phyloP scores from a whole-genome alignment of 2,797 vertebrate genomes.

The Meriones psammophilus region DNA sequence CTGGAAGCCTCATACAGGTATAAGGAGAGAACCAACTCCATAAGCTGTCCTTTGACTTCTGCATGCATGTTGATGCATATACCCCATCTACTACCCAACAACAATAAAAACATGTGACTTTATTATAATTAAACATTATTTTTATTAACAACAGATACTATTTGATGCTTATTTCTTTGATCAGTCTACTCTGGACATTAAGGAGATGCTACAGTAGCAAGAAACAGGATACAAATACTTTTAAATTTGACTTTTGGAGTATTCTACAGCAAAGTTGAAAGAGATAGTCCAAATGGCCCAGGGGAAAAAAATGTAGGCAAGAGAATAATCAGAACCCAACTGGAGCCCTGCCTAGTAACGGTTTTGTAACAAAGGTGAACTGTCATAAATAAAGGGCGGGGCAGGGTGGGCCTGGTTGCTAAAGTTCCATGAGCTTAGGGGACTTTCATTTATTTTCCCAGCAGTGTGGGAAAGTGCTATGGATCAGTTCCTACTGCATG shows the following conservation, averaged over 20 bases:
- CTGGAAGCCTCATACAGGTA: neutral
- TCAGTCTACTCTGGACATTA: neutral
- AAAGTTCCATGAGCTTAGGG: neutral
- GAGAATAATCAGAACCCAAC: neutral
- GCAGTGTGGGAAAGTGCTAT: neutral
- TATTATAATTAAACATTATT: neutral
- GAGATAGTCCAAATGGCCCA: neutral
- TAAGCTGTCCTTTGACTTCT: neutral
- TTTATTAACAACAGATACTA: neutral
- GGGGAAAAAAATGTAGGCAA: neutral
- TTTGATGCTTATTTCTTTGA: neutral
- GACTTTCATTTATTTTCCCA: neutral
- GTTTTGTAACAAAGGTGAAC: neutral
- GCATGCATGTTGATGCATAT: neutral
- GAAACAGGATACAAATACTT: neutral
- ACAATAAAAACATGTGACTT: neutral
- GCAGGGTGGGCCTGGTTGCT: neutral
- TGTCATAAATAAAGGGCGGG: slow-evolving; percentile 1
- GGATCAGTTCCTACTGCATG: neutral
- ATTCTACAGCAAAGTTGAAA: neutral
- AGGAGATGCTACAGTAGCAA: neutral
- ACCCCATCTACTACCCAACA: neutral
- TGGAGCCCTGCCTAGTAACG: neutral
- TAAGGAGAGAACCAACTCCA: neutral
- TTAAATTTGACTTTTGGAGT: neutral